These are phyloP conservation scores for Disparrhopalites patrizii DNA, from an alignment of 2,888 invertebrate species.

Conservation along the genomic window DNA sequence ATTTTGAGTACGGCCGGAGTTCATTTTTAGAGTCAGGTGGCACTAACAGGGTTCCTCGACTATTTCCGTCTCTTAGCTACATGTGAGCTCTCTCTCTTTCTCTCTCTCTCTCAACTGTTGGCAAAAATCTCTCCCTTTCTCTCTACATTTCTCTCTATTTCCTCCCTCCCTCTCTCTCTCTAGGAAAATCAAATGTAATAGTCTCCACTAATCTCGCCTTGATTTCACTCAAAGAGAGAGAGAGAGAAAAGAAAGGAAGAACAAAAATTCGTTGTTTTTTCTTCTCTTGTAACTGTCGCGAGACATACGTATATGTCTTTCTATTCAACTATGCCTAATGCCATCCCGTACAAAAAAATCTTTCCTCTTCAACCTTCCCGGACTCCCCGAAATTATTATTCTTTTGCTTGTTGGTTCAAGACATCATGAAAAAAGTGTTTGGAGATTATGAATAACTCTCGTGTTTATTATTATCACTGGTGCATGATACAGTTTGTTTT, in stretches of 20 bases:
- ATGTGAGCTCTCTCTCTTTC: conserved; percentile 16
- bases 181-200: conserved; percentile 8
- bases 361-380: background rate
- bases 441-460: no score
- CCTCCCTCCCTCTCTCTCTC: conserved; percentile 13
- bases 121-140: conserved; percentile 25
- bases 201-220: conserved; percentile 4
- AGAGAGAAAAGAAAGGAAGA: background rate
- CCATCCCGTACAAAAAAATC: background rate
- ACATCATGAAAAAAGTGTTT: no score
- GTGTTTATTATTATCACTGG: no score
- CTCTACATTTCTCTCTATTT: no score
- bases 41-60: conserved; percentile 26
- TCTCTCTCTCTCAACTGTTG: conserved; percentile 24
- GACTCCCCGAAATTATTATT: background rate
- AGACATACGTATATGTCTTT: background rate
- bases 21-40: conserved; percentile 30
- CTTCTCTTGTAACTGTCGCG: background rate
- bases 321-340: no score
- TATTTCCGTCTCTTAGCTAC: conserved; percentile 28
- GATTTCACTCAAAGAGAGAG: conserved; percentile 5
- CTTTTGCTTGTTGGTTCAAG: background rate
- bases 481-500: no score
- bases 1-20: conserved; percentile 24
- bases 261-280: conserved; percentile 9